Conservation (phyloP, 2,797 vertebrate species). For the Brachyrhaphis roseni region DNA sequence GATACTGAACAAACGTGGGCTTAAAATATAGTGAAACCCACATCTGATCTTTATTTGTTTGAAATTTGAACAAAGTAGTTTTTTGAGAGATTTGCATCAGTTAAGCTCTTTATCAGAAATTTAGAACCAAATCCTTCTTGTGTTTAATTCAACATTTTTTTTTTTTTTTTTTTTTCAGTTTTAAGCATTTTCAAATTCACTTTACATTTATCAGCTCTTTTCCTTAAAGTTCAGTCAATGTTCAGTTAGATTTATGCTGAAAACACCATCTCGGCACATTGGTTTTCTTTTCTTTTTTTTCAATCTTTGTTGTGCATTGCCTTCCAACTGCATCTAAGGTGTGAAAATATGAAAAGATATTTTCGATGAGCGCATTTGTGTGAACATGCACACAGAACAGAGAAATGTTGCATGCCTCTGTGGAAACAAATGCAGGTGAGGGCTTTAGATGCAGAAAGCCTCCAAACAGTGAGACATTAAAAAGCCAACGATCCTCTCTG, state of each 20-base stretch:
- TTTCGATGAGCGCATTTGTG: slow-evolving; percentile 20
- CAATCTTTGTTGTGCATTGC: not conserved
- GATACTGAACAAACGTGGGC: not conserved
- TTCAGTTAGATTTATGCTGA: not conserved
- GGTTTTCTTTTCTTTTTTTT: not conserved
- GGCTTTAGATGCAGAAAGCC: slow-evolving; percentile 31
- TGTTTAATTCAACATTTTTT: not conserved
- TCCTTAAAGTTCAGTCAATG: not conserved
- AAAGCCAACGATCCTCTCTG: slow-evolving; percentile 30
- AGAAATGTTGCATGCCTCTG: slow-evolving; percentile 15
- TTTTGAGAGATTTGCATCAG: not conserved
- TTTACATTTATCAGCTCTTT: not conserved
- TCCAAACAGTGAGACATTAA: slow-evolving; percentile 37
- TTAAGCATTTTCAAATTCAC: not conserved
- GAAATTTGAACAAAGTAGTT: not conserved
- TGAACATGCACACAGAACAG: slow-evolving; percentile 14
- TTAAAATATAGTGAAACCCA: not conserved
- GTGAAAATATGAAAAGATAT: not conserved
- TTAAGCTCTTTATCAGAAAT: not conserved
- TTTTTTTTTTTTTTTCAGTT: not conserved
- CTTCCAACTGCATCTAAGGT: slow-evolving; percentile 3
- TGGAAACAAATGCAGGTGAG: slow-evolving; percentile 32
- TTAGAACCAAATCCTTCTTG: not conserved
- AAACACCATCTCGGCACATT: not conserved
- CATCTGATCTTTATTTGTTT: not conserved